Evolutionary conservation across 2,888 invertebrate species (phyloP).

Genomic region (Fabriciana adippe): DNA sequence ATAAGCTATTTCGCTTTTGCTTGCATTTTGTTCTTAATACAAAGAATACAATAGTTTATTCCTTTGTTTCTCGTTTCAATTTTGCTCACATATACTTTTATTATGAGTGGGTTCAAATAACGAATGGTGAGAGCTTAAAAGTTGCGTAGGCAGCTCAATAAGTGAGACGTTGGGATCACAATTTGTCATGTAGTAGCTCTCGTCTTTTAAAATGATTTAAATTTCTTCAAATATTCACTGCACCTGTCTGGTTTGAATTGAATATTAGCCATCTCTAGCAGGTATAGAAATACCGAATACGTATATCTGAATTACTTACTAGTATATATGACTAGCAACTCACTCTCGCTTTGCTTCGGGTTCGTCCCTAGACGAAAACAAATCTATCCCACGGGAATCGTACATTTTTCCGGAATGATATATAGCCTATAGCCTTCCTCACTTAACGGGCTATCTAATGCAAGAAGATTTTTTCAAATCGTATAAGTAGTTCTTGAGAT

Average conservation of each 20-base stretch:
- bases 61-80: conserved; percentile 25
- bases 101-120: conserved; percentile 32
- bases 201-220: conserved; percentile 1
- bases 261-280: too few relatives aligned
- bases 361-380: too few relatives aligned
- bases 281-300: too few relatives aligned
- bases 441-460: too few relatives aligned
- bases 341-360: too few relatives aligned
- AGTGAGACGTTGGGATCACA: conserved; percentile 6
- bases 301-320: too few relatives aligned
- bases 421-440: too few relatives aligned
- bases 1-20: neutral
- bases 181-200: conserved; percentile 9
- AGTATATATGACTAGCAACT: too few relatives aligned
- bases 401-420: too few relatives aligned
- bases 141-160: conserved; percentile 29
- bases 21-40: conserved; percentile 3
- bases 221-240: neutral
- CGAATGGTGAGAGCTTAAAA: conserved; percentile 31
- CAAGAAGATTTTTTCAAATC: too few relatives aligned
- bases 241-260: neutral
- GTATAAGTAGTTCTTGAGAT: too few relatives aligned
- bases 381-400: too few relatives aligned
- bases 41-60: neutral
- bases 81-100: conserved; percentile 26